These are phyloP conservation scores for Rhinichthys osculus DNA, from an alignment of 2,797 vertebrate species.

Conservation along the genomic window DNA sequence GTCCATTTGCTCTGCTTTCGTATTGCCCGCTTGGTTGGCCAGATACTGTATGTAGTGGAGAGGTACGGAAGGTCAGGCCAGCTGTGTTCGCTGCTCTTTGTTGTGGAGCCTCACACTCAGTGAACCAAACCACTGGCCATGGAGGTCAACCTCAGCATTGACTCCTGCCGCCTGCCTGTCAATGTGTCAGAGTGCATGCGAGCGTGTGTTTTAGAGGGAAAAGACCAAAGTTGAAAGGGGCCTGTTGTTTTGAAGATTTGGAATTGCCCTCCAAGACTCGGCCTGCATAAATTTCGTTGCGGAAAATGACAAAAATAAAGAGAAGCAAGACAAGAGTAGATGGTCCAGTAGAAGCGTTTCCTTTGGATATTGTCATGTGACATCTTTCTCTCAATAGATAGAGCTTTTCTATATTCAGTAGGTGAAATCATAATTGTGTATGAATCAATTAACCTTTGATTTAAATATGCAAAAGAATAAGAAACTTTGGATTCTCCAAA, in stretches of 20 bases:
- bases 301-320: constrained; percentile 56
- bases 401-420: background rate
- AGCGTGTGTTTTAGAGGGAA: constrained; percentile 66
- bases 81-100: constrained; percentile 67
- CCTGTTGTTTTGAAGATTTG: constrained; percentile 65
- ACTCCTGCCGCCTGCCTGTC: constrained; percentile 74
- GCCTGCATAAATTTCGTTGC: constrained; percentile 67
- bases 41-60: constrained; percentile 62
- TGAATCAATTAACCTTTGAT: constrained; percentile 28
- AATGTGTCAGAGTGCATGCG: constrained; percentile 73
- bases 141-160: constrained; percentile 72
- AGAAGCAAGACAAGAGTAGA: background rate
- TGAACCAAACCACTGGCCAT: constrained; percentile 68
- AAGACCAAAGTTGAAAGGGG: constrained; percentile 60
- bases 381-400: constrained; percentile 69
- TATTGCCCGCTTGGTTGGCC: constrained; percentile 57
- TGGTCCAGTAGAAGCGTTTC: constrained; percentile 64
- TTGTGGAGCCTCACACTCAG: constrained; percentile 67
- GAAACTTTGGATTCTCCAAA: constrained; percentile 52
- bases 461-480: constrained; percentile 29
- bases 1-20: constrained; percentile 55
- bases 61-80: constrained; percentile 63
- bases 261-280: constrained; percentile 65
- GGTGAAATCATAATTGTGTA: constrained; percentile 1
- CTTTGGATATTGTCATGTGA: constrained; percentile 68